phyloP scores from a whole-genome alignment of 2,888 invertebrate genomes.

The Eupeodes luniger region DNA sequence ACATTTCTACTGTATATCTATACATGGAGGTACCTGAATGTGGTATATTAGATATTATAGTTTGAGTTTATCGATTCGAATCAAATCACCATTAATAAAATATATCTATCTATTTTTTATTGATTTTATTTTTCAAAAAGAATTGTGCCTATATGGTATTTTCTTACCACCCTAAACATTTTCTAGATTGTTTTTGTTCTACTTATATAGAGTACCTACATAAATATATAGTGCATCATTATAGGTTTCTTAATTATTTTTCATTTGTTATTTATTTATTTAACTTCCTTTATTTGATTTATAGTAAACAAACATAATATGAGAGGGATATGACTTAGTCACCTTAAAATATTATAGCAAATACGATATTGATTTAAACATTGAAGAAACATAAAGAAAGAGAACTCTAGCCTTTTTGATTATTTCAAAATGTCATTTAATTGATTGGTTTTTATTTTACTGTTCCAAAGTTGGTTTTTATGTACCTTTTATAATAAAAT shows the following conservation, averaged over 20 bases:
- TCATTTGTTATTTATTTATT: background rate
- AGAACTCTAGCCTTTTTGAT: too few relatives aligned
- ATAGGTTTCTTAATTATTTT: background rate
- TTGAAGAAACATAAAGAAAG: too few relatives aligned
- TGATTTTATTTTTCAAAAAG: background rate
- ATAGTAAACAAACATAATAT: background rate
- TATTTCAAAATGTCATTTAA: too few relatives aligned
- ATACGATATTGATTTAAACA: too few relatives aligned
- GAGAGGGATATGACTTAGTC: too few relatives aligned
- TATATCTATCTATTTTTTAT: background rate
- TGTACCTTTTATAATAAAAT: too few relatives aligned
- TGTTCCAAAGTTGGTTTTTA: too few relatives aligned
- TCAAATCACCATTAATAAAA: slow-evolving; percentile 5
- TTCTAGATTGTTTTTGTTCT: background rate
- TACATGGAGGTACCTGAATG: background rate
- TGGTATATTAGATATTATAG: background rate
- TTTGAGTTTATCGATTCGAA: slow-evolving; percentile 39
- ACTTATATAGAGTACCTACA: background rate
- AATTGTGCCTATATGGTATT: background rate
- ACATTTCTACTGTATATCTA: too few relatives aligned
- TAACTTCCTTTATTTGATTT: slow-evolving; percentile 3
- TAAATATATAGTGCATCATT: background rate
- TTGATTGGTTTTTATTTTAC: too few relatives aligned
- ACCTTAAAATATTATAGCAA: too few relatives aligned
- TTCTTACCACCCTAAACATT: background rate